Base-by-base conservation (phyloP, 1,140 invertebrate genomes). In the Pseudomyrmex cubaensis region DNA sequence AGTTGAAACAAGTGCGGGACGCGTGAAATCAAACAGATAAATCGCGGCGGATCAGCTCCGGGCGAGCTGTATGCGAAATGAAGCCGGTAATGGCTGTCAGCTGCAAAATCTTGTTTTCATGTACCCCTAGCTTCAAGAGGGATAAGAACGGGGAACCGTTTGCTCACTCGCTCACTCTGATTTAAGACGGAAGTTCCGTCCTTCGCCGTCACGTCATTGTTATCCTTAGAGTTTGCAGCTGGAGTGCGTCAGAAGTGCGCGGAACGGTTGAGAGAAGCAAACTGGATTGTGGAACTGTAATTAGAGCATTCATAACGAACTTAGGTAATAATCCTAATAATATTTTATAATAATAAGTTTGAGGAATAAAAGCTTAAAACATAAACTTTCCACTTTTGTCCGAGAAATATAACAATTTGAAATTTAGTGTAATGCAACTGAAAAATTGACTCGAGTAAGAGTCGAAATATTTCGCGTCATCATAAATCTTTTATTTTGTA, bases 61-160 rank as follows among this genome's bases (percentile, higher is more conserved):
- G 66, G 76, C 44, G 54, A 59, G 72, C 35, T 48, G 76, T 70
- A 72, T 80, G 76, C 66, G 54, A 67, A 80, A 80, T 80, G 76
- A 80, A 80, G 76, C 76, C n/a, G 46, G 66, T 80, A 80, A 80
- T 80, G 76, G 76, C 76, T 59, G 76, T 72, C 76, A 80, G 72
- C 76, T 80, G 66, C 76, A 70, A 80, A 80, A 72, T 80, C 76
- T 80, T 80, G 76, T 80, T 80, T 80, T 80, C 76, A 56, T 66
- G 66, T 25, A 80, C 35, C 76, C 76, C 44, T 59, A 66, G 52
- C 5, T 80, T 48, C 54, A 35, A 72, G 54, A 59, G 76, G 35
- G 66, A 80, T 72, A 80, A 72, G 76, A 80, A 80, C 66, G 69
- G 44, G 15, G 56, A 72, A 80, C 64, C 52, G 75, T 64, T 69